A percentile compares a stretch with the other conserved stretches of the same genome.
These are phyloP conservation scores for Hydropsyche tenuis DNA, from an alignment of 1,140 invertebrate species.

Conservation along the genomic window DNA sequence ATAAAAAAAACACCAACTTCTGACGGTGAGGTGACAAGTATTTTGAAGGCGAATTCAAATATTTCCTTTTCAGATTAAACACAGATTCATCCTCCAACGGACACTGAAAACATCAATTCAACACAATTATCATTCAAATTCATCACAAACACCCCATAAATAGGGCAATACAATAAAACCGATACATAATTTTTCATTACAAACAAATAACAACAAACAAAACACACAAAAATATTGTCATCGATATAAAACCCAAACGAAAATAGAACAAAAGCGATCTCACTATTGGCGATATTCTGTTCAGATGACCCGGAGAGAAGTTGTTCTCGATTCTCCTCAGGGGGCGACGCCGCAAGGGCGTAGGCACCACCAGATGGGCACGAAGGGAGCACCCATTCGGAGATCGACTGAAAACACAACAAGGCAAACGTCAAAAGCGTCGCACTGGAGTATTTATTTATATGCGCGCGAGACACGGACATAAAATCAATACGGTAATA, in stretches of 20 bases:
- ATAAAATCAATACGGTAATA: conserved; percentile 11
- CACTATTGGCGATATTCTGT: conserved; percentile 9
- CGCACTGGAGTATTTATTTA: conserved; percentile 18
- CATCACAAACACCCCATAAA: too few relatives aligned
- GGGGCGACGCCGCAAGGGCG: conserved; percentile 6
- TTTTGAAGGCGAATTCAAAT: conserved; percentile 40
- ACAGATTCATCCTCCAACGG: conserved; percentile 10
- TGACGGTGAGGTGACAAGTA: conserved; percentile 47
- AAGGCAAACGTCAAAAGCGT: conserved; percentile 11
- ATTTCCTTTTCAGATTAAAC: conserved; percentile 41
- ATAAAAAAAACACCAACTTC: conserved; percentile 31
- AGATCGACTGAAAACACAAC: not conserved
- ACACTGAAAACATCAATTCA: conserved; percentile 11
- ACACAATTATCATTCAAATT: too few relatives aligned
- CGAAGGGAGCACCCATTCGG: not conserved
- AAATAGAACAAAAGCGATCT: too few relatives aligned
- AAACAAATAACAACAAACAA: too few relatives aligned
- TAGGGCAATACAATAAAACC: too few relatives aligned
- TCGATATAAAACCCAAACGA: too few relatives aligned
- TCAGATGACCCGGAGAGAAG: not conserved
- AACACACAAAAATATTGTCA: too few relatives aligned
- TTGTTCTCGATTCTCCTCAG: conserved; percentile 22
- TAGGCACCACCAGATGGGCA: not conserved
- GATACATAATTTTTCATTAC: too few relatives aligned
- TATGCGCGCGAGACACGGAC: not conserved